Percentiles rank a stretch among this genome's conserved stretches.
phyloP scores from a whole-genome alignment of 2,113 vertebrate genomes.

The Lamprotornis superbus region DNA sequence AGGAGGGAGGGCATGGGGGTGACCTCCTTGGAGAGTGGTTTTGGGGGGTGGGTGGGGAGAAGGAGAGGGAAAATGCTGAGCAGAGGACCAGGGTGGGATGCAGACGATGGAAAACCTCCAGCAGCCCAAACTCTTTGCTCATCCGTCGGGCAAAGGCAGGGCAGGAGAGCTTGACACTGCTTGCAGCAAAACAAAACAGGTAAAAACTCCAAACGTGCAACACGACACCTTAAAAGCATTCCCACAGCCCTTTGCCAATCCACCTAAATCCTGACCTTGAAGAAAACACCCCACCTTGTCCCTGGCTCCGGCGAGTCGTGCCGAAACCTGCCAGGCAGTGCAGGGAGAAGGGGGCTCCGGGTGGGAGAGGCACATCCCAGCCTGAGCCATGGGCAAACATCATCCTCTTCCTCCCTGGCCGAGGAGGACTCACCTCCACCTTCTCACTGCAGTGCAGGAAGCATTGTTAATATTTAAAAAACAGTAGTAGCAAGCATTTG shows the following conservation, averaged over 20 bases:
- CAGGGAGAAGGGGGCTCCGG: background rate
- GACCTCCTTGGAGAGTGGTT: background rate
- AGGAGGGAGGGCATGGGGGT: background rate
- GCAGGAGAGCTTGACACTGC: background rate
- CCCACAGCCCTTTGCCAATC: conserved; percentile 23
- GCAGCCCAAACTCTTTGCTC: background rate
- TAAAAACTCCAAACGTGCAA: background rate
- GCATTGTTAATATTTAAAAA: too few relatives aligned
- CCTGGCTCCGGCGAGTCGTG: background rate
- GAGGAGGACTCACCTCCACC: background rate
- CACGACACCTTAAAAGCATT: conserved; percentile 28
- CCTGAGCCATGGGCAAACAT: accelerated
- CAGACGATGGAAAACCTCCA: accelerated
- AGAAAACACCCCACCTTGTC: conserved; percentile 21
- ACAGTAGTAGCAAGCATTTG: background rate
- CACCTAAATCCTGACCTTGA: conserved; percentile 29
- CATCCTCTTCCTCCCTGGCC: background rate
- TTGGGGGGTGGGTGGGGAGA: background rate
- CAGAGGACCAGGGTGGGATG: background rate
- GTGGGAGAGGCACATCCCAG: accelerated
- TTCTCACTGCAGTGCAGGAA: background rate
- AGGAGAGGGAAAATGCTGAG: background rate
- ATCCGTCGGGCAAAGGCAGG: accelerated
- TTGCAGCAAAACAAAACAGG: background rate
- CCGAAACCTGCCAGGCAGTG: background rate